Evolutionary conservation across 2,113 vertebrate genomes (phyloP).

Genomic region (Terrapene triunguis): DNA sequence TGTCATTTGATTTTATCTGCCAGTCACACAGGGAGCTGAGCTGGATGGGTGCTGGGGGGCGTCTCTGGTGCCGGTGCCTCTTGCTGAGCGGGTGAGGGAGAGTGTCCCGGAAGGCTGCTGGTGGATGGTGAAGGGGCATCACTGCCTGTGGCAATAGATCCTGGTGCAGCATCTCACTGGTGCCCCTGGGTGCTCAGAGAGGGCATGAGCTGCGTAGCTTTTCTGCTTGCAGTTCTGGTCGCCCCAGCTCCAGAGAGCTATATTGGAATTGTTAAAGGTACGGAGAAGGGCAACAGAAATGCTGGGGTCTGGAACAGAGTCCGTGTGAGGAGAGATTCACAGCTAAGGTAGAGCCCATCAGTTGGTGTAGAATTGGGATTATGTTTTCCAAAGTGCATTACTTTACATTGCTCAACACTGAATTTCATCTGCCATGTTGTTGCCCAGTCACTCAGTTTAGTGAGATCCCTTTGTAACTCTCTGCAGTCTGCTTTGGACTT

Average conservation of each 20-base stretch:
- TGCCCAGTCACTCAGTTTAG: not conserved
- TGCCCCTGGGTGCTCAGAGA: too few relatives aligned
- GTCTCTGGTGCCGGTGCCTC: not conserved
- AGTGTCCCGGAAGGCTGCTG: not conserved
- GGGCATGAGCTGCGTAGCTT: not conserved
- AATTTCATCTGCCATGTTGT: not conserved
- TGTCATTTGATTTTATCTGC: not conserved
- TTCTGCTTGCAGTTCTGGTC: too few relatives aligned
- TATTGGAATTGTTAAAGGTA: too few relatives aligned
- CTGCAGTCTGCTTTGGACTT: not conserved
- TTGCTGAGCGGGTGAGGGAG: not conserved
- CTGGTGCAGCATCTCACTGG: not conserved
- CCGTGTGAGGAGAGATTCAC: not conserved
- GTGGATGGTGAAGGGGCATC: not conserved
- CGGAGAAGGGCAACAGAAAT: too few relatives aligned
- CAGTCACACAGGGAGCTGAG: not conserved
- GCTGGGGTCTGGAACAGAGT: too few relatives aligned
- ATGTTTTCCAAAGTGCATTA: not conserved
- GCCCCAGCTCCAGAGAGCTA: too few relatives aligned
- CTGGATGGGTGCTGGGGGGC: too few relatives aligned
- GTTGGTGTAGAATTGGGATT: not conserved
- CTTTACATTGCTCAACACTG: not conserved
- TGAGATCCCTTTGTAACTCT: not conserved
- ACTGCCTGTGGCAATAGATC: not conserved
- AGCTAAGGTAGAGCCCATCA: not conserved